Evolutionary conservation across 2,113 vertebrate genomes (phyloP), one percentile per base, ranked within the genome.

Genomic region (Ursus arctos): DNA sequence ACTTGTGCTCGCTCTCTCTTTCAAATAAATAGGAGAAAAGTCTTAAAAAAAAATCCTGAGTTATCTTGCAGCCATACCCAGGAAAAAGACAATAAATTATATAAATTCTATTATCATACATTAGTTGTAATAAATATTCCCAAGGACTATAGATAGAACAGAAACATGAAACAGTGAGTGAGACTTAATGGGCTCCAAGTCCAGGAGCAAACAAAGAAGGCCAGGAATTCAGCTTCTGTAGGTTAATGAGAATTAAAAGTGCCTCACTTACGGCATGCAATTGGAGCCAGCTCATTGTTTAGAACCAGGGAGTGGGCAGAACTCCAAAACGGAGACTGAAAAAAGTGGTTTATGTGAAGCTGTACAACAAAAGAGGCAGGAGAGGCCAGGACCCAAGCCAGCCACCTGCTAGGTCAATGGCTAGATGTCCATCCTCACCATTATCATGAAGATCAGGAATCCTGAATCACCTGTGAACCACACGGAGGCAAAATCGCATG

Each of bases 221-320:
- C 79, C 88, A 95, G n/a, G 49, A 81, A 83, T 97, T 89, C 72
- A 96, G 79, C 31, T 85, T 92, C 91, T 72, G 28, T 81, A 94
- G 55, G 67, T 95, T 80, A 93, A 86, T 84, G 63, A 95, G 33
- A 95, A 96, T 91, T 88, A 67, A 88, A 95, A 93, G 12, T 69
- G 43, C 43, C 88, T 91, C 69, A 95, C 53, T 84, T 80, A 74
- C 67, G 61, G 61, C 40, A 96, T 10, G 47, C 40, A 69, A 94
- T 28, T 90, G 51, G 72, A 61, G 71, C 74, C 77, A 95, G 33
- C 16, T 83, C 40, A 18, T 15, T 95, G 49, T n/a, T 84, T 90
- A 91, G 96, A 94, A 59, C 36, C 28, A 79, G 22, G 14, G 47
- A 81, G 16, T 88, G 40, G 84, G 57, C 67, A 96, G 57, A 84